Percentiles rank a stretch among this genome's conserved stretches.
Evolutionary conservation across 2,797 vertebrate species (phyloP).

Genomic region (Dallia pectoralis): DNA sequence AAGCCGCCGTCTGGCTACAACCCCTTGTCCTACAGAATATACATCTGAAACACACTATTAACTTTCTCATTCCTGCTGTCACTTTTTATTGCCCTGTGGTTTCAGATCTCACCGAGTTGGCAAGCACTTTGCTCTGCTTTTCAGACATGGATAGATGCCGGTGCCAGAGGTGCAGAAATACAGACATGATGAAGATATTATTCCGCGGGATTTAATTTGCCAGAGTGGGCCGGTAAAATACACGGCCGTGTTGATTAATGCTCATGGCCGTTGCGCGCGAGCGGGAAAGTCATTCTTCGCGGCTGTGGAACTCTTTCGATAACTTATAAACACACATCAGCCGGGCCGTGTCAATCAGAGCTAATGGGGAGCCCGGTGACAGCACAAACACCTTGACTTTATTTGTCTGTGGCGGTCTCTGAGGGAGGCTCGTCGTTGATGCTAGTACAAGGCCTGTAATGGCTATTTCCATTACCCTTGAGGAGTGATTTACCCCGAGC

Average conservation of each 20-base stretch:
- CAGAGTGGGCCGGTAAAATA: constrained; percentile 62
- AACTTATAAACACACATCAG: constrained; percentile 30
- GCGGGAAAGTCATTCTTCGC: constrained; percentile 25
- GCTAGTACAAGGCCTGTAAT: background rate
- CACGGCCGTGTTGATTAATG: constrained; percentile 62
- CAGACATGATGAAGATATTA: constrained; percentile 66
- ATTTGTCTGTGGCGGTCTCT: constrained; percentile 5
- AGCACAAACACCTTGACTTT: background rate
- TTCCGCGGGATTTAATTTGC: constrained; percentile 70
- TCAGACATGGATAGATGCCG: constrained; percentile 55
- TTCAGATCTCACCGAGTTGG: constrained; percentile 62
- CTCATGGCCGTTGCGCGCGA: constrained; percentile 33
- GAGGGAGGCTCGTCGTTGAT: background rate
- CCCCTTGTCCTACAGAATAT: constrained; percentile 59
- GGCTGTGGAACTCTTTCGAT: constrained; percentile 30
- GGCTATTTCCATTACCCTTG: constrained; percentile 7
- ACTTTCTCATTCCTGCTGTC: constrained; percentile 70
- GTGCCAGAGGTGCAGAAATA: constrained; percentile 61
- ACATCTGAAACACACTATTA: constrained; percentile 73
- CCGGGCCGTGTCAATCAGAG: constrained; percentile 20
- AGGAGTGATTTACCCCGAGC: constrained; percentile 4
- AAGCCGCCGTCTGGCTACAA: constrained; percentile 41
- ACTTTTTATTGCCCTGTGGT: constrained; percentile 67
- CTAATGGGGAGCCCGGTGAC: constrained; percentile 15
- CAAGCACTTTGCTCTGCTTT: constrained; percentile 39